Evolutionary conservation across 2,888 invertebrate genomes (phyloP).

Genomic region (Apoda limacodes): DNA sequence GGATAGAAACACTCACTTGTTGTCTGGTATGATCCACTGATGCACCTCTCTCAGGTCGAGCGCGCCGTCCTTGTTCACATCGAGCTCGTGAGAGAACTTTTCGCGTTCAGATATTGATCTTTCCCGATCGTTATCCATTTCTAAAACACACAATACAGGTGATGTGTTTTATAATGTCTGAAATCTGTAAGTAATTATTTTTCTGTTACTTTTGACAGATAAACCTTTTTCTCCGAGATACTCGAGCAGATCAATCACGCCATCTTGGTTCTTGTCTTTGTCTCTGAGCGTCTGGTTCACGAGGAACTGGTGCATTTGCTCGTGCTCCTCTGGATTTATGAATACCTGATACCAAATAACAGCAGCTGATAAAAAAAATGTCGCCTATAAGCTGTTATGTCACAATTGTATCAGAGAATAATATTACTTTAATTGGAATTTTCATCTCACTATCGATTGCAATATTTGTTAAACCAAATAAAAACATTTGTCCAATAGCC

Average conservation of each 20-base stretch:
- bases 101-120: constrained; percentile 63
- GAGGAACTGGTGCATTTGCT: constrained; percentile 84
- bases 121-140: no score
- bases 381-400: no score
- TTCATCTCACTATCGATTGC: no score
- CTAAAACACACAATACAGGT: no score
- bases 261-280: constrained; percentile 89
- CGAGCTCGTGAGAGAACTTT: constrained; percentile 88
- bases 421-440: no score
- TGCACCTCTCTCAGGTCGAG: constrained; percentile 84
- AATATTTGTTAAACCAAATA: no score
- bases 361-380: no score
- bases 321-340: constrained; percentile 94
- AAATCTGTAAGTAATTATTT: no score
- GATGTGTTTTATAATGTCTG: no score
- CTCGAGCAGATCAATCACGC: constrained; percentile 86
- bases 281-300: constrained; percentile 86
- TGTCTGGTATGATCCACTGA: constrained; percentile 92
- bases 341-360: constrained; percentile 68
- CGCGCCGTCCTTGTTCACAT: constrained; percentile 85
- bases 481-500: no score
- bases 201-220: background rate
- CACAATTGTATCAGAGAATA: no score
- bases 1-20: constrained; percentile 81
- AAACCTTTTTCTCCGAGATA: constrained; percentile 78